These are phyloP conservation scores for Amphipoea lucens DNA, from an alignment of 2,888 invertebrate genomes.

Conservation along the genomic window DNA sequence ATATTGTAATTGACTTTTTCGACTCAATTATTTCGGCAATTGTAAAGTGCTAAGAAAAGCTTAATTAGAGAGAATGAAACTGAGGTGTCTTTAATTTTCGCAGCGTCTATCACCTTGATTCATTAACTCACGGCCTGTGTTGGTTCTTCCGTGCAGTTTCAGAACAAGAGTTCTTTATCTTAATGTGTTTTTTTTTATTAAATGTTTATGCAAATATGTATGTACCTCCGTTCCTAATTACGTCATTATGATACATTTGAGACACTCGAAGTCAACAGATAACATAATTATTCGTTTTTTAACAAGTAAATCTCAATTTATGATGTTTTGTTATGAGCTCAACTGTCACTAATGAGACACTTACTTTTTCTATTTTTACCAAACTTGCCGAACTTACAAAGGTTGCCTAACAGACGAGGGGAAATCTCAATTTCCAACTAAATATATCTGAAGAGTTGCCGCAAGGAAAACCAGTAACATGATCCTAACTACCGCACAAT, in stretches of 20 bases:
- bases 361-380: neutral
- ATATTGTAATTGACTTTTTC: conserved; percentile 29
- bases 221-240: neutral
- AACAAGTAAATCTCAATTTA: conserved; percentile 2
- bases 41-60: conserved; percentile 29
- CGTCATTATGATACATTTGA: neutral
- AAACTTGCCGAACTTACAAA: neutral
- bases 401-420: neutral
- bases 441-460: neutral
- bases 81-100: conserved; percentile 37
- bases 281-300: neutral
- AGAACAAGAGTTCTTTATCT: neutral
- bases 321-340: neutral
- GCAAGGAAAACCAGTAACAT: conserved; percentile 3
- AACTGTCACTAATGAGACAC: neutral
- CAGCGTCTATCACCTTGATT: conserved; percentile 25
- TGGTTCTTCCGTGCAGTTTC: neutral
- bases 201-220: neutral
- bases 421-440: neutral
- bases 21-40: conserved; percentile 37
- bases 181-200: neutral
- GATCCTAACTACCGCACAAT: conserved; percentile 1
- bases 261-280: neutral
- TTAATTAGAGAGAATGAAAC: conserved; percentile 41
- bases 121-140: conserved; percentile 15